phyloP scores from a whole-genome alignment of 2,797 vertebrate species.

The Pangasius sanitwongsei region DNA sequence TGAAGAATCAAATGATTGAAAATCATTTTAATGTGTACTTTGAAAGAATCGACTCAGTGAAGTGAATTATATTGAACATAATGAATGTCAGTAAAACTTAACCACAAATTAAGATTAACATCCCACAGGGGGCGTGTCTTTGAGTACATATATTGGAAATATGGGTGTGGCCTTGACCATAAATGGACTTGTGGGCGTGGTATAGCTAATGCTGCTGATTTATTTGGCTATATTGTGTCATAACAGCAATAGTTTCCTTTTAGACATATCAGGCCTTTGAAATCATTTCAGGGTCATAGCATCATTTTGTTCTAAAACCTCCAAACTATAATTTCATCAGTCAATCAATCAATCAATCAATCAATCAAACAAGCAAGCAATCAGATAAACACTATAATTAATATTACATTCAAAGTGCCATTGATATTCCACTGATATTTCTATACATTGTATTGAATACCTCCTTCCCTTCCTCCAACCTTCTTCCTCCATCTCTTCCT shows the following conservation, averaged over 20 bases:
- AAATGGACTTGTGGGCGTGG: background rate
- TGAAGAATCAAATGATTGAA: background rate
- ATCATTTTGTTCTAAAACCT: background rate
- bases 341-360: background rate
- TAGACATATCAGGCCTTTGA: background rate
- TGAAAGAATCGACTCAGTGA: background rate
- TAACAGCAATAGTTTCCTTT: background rate
- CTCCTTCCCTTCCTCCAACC: background rate
- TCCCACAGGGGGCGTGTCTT: background rate
- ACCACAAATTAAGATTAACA: background rate
- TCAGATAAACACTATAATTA: background rate
- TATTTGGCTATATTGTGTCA: background rate
- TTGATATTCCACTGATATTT: background rate
- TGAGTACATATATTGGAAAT: background rate
- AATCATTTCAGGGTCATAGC: background rate
- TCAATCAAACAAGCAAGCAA: background rate
- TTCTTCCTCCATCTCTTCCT: slow-evolving; percentile 13
- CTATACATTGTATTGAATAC: background rate
- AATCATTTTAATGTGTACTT: background rate
- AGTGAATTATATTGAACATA: background rate
- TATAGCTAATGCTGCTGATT: background rate
- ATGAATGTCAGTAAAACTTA: background rate
- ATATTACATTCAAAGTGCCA: too few species aligned
- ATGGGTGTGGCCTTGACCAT: background rate
- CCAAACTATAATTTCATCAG: background rate